Percentiles rank a stretch among this genome's conserved stretches.
These are phyloP conservation scores for Drosophila leonis DNA, from an alignment of 2,888 invertebrate genomes.

Conservation along the genomic window DNA sequence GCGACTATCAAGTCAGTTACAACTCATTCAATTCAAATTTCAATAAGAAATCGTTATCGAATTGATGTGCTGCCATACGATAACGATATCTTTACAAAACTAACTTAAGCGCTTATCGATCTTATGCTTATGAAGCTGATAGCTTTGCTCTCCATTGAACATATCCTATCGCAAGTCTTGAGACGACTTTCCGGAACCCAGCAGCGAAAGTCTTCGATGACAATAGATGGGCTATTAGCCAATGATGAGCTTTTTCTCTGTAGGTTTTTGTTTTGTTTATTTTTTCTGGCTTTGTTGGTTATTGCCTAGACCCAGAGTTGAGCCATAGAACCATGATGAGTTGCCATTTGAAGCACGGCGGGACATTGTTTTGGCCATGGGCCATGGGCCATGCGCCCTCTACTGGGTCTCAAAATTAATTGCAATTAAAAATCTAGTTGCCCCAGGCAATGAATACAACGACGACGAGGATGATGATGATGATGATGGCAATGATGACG, in stretches of 20 bases:
- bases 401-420: conserved; percentile 55
- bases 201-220: conserved; percentile 44
- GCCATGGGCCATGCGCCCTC: conserved; percentile 16
- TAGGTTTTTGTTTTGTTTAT: background rate
- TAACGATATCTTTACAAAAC: too few relatives aligned
- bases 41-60: background rate
- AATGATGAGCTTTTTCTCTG: conserved; percentile 13
- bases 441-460: conserved; percentile 17
- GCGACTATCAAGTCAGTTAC: background rate
- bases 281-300: background rate
- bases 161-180: background rate
- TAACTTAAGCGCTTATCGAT: background rate
- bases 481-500: conserved; percentile 9
- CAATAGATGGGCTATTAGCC: conserved; percentile 5
- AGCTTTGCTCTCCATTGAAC: too few relatives aligned
- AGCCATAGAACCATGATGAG: conserved; percentile 40
- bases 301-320: background rate
- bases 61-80: too few relatives aligned
- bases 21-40: background rate
- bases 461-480: conserved; percentile 5
- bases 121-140: background rate
- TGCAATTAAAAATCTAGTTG: conserved; percentile 64
- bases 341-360: conserved; percentile 36
- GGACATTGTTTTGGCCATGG: conserved; percentile 18
- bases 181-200: background rate